phyloP scores from a whole-genome alignment of 2,888 invertebrate genomes.

The Panzeria rudis region DNA sequence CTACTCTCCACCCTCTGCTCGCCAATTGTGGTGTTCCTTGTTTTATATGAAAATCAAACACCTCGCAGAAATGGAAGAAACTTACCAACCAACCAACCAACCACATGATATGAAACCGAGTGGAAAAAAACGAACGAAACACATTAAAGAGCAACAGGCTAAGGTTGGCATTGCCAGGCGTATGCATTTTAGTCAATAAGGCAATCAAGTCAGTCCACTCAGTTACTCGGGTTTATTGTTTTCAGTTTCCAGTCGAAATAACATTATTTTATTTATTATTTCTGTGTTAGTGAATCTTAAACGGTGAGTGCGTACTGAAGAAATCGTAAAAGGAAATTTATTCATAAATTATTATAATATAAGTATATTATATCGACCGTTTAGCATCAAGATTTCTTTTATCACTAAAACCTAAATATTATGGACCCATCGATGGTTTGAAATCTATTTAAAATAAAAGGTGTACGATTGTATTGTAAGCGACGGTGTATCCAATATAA shows the following conservation, averaged over 20 bases:
- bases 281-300: constrained; percentile 34
- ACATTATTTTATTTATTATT: not conserved
- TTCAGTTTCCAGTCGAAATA: constrained; percentile 24
- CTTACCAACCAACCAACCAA: not conserved
- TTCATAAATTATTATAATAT: not conserved
- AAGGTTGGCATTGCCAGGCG: constrained; percentile 48
- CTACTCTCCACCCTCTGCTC: not conserved
- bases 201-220: constrained; percentile 50
- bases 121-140: constrained; percentile 15
- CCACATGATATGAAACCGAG: constrained; percentile 32
- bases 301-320: not conserved
- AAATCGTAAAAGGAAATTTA: not conserved
- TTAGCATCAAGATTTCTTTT: no score
- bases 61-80: constrained; percentile 12
- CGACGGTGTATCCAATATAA: no score
- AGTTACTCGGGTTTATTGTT: constrained; percentile 25
- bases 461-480: no score
- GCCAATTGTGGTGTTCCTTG: constrained; percentile 31
- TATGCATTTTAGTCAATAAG: constrained; percentile 41
- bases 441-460: no score
- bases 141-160: constrained; percentile 39
- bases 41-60: constrained; percentile 35
- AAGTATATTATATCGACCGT: no score
- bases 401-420: no score
- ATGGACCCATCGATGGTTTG: no score